A percentile compares a stretch with the other conserved stretches of the same genome.
phyloP scores from a whole-genome alignment of 37 sponge, comb jelly and placozoan species.

The Tethya wilhelma region DNA sequence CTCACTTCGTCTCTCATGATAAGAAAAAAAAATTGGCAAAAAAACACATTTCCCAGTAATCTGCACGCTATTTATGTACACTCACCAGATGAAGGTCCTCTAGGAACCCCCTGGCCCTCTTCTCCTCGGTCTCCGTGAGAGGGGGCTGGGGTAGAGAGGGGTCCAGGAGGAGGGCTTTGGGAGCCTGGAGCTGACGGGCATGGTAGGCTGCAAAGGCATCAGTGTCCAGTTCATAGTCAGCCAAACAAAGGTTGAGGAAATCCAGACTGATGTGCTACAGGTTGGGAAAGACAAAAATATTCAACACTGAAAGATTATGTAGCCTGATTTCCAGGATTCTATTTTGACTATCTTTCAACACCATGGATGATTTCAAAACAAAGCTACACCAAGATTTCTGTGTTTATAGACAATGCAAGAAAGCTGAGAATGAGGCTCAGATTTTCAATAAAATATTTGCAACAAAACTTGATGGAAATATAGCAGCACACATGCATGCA shows the following conservation, averaged over 20 bases:
- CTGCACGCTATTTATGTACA: neutral
- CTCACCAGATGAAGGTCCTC: slow-evolving; percentile 43
- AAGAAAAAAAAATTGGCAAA: neutral
- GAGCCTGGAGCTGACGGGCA: slow-evolving; percentile 79
- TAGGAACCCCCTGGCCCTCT: neutral
- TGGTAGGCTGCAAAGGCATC: slow-evolving; percentile 82
- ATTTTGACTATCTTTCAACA: too few relatives aligned
- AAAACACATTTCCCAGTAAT: neutral
- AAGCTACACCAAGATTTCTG: too few relatives aligned
- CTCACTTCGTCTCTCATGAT: too few relatives aligned
- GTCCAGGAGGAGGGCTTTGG: slow-evolving; percentile 60
- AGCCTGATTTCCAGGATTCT: neutral
- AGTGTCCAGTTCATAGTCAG: slow-evolving; percentile 68
- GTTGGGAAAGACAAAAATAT: neutral
- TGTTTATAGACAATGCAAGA: too few relatives aligned
- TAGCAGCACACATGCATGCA: neutral
- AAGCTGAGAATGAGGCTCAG: too few relatives aligned
- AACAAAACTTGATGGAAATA: neutral
- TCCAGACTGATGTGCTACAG: slow-evolving; percentile 65
- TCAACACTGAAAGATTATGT: slow-evolving; percentile 3
- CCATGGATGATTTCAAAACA: too few relatives aligned
- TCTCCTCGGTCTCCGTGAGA: neutral
- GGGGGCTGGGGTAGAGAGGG: slow-evolving; percentile 1
- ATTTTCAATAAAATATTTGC: too few relatives aligned
- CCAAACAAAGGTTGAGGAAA: slow-evolving; percentile 69